These are phyloP conservation scores for Hedychridium roseum DNA, from an alignment of 2,888 invertebrate species.

Conservation along the genomic window DNA sequence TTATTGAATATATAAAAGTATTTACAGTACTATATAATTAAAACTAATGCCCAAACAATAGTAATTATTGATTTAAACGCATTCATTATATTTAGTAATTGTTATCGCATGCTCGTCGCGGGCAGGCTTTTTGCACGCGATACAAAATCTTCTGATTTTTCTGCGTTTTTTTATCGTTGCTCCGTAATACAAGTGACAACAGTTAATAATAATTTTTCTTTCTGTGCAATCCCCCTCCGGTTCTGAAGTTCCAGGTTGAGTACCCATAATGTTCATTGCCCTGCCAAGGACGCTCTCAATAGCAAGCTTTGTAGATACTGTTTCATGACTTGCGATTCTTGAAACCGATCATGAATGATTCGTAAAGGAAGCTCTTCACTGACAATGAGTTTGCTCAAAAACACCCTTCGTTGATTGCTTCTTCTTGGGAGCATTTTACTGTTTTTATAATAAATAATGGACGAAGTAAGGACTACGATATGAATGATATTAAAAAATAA, in stretches of 20 bases:
- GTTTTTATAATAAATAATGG: slow-evolving; percentile 29
- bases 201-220: slow-evolving; percentile 15
- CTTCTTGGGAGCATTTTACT: slow-evolving; percentile 27
- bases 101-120: slow-evolving; percentile 17
- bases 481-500: slow-evolving; percentile 31
- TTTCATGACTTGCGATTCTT: slow-evolving; percentile 20
- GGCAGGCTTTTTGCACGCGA: slow-evolving; percentile 9
- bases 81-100: neutral
- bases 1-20: too few relatives aligned
- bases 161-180: slow-evolving; percentile 14
- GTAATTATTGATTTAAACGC: slow-evolving; percentile 4
- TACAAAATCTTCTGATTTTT: slow-evolving; percentile 20
- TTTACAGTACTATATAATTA: too few relatives aligned
- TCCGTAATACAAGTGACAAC: slow-evolving; percentile 16
- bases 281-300: slow-evolving; percentile 16
- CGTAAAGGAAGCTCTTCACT: slow-evolving; percentile 27
- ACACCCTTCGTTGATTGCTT: slow-evolving; percentile 23
- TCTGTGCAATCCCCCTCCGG: slow-evolving; percentile 8
- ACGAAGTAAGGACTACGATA: slow-evolving; percentile 19
- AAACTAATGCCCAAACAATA: too few relatives aligned
- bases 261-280: neutral
- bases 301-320: slow-evolving; percentile 17
- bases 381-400: slow-evolving; percentile 24
- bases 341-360: slow-evolving; percentile 24
- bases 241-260: neutral